phyloP scores from a whole-genome alignment of 2,797 vertebrate genomes.

The Alosa sapidissima region DNA sequence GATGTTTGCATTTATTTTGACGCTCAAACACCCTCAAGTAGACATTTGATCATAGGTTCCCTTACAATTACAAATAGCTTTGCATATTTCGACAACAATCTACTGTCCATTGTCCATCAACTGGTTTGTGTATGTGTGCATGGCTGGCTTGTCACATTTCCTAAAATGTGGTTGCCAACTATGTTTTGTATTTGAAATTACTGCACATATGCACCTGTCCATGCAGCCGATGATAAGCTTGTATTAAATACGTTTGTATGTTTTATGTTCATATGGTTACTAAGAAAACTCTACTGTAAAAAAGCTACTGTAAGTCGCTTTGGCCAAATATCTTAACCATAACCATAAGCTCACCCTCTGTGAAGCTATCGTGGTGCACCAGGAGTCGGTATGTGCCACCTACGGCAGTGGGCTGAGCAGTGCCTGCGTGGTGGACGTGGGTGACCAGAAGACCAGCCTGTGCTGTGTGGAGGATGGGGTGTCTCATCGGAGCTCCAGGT shows the following conservation, averaged over 20 bases:
- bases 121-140: not conserved
- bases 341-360: not conserved
- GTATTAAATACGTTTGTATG: too few species aligned
- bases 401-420: constrained; percentile 95
- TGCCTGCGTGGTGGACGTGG: constrained; percentile 93
- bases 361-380: constrained; percentile 90
- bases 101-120: not conserved
- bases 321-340: too few species aligned
- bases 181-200: not conserved
- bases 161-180: too few species aligned
- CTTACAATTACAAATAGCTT: not conserved
- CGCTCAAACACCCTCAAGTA: too few species aligned
- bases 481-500: constrained; percentile 96
- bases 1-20: not conserved
- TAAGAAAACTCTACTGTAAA: too few species aligned
- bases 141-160: too few species aligned
- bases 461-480: constrained; percentile 97
- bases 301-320: too few species aligned
- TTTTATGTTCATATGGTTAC: too few species aligned
- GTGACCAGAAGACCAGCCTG: constrained; percentile 96
- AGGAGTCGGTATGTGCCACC: constrained; percentile 94
- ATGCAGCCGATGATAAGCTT: not conserved
- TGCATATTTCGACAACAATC: not conserved
- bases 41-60: not conserved
- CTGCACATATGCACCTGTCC: not conserved